phyloP scores from a whole-genome alignment of 64 coral and sea anemone species.

The Exaiptasia diaphana region DNA sequence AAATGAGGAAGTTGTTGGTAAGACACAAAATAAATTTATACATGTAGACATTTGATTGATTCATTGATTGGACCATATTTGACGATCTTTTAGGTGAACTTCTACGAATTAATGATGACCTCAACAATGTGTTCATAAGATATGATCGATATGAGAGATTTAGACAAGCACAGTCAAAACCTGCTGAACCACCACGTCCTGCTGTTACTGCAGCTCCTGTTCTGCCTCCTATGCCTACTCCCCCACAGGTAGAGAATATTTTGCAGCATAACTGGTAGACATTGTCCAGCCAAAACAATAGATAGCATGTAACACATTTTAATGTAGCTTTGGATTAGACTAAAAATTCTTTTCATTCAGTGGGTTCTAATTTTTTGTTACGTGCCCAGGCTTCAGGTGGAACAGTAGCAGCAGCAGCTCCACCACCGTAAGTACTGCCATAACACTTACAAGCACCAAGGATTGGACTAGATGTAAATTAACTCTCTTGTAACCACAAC shows the following conservation, averaged over 20 bases:
- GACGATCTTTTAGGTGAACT: slow-evolving; percentile 57
- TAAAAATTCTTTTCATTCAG: no score
- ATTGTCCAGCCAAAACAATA: no score
- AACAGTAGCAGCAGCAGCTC: background rate
- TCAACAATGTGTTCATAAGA: slow-evolving; percentile 98
- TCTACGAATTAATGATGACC: slow-evolving; percentile 88
- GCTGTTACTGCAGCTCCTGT: background rate
- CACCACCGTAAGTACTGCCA: background rate
- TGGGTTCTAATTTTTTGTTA: no score
- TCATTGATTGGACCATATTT: background rate
- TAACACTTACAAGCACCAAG: background rate
- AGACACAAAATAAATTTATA: background rate
- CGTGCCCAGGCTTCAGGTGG: no score
- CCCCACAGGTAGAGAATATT: no score
- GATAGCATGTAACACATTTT: no score
- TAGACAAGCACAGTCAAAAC: slow-evolving; percentile 43
- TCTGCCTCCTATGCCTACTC: background rate
- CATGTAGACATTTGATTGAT: background rate
- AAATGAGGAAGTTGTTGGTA: slow-evolving; percentile 94
- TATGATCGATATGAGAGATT: slow-evolving; percentile 98
- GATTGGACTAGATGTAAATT: background rate
- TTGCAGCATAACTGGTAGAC: no score
- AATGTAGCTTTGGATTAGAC: no score
- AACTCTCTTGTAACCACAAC: background rate
- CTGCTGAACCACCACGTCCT: background rate